phyloP scores from a whole-genome alignment of 2,113 vertebrate genomes.

The Phrynosoma blainvillii region DNA sequence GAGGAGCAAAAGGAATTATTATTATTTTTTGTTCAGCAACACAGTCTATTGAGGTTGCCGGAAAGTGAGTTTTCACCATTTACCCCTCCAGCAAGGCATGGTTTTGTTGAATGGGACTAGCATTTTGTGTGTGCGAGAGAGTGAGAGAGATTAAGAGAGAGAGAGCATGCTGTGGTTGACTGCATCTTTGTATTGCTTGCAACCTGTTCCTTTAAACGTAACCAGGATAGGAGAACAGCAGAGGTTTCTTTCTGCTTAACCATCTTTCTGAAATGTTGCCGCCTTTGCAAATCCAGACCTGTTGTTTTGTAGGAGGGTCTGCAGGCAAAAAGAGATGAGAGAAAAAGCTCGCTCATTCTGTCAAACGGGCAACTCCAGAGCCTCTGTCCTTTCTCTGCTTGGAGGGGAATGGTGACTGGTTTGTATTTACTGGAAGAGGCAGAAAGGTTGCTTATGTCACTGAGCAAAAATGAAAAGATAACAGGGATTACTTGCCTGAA shows the following conservation, averaged over 20 bases:
- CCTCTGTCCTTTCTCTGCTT: neutral
- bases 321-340: neutral
- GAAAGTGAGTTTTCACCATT: neutral
- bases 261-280: neutral
- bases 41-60: neutral
- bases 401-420: too few species aligned
- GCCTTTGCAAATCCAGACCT: neutral
- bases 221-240: neutral
- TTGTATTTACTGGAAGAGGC: neutral
- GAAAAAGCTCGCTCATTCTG: neutral
- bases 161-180: neutral
- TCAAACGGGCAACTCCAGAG: neutral
- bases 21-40: neutral
- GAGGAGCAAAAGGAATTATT: neutral
- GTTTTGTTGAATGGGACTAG: neutral
- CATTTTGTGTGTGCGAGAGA: neutral
- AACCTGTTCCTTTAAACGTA: neutral
- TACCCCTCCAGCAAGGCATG: neutral
- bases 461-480: neutral
- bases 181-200: too few species aligned
- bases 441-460: neutral
- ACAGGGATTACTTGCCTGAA: neutral
- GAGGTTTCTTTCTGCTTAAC: conserved; percentile 5
- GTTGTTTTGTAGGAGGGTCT: neutral
- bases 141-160: neutral